Evolutionary conservation across 2,888 invertebrate species (phyloP).

Genomic region (Chaetoderma sp.): DNA sequence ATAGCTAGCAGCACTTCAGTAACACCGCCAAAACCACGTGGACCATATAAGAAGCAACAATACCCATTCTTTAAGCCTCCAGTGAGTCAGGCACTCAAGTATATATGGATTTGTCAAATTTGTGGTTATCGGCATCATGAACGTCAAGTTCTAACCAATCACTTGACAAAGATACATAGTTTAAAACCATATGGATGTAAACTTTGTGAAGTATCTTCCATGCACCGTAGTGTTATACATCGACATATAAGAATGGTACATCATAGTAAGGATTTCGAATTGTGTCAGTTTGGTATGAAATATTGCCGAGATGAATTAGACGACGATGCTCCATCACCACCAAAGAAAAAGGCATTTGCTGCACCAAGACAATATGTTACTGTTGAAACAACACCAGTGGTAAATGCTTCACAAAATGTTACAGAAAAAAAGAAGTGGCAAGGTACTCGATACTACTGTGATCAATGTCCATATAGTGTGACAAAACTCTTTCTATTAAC

Average conservation of each 20-base stretch:
- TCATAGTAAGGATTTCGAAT: conserved; percentile 43
- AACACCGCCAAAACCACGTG: conserved; percentile 7
- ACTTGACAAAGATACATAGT: conserved; percentile 55
- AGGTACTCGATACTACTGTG: conserved; percentile 71
- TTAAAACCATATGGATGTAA: conserved; percentile 61
- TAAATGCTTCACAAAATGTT: not conserved
- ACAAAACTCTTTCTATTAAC: conserved; percentile 58
- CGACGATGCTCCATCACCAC: not conserved
- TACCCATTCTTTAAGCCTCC: too few relatives aligned
- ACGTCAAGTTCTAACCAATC: conserved; percentile 55
- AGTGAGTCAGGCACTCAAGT: conserved; percentile 13
- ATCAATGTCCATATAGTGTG: conserved; percentile 78
- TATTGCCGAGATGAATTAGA: conserved; percentile 27
- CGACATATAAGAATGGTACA: conserved; percentile 60
- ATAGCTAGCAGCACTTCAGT: too few relatives aligned
- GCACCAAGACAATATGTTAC: conserved; percentile 50
- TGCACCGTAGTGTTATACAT: conserved; percentile 67
- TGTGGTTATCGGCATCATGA: conserved; percentile 77
- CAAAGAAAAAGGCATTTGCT: conserved; percentile 38
- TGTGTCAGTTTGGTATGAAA: conserved; percentile 45
- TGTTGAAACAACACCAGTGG: conserved; percentile 32
- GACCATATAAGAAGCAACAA: conserved; percentile 21
- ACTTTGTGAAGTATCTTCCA: conserved; percentile 66
- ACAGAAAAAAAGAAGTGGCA: not conserved
- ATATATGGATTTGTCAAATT: conserved; percentile 84